Percentiles rank a stretch among this genome's conserved stretches.
Conservation (phyloP, 1,140 invertebrate genomes). For the Panagrolaimus sp. region DNA sequence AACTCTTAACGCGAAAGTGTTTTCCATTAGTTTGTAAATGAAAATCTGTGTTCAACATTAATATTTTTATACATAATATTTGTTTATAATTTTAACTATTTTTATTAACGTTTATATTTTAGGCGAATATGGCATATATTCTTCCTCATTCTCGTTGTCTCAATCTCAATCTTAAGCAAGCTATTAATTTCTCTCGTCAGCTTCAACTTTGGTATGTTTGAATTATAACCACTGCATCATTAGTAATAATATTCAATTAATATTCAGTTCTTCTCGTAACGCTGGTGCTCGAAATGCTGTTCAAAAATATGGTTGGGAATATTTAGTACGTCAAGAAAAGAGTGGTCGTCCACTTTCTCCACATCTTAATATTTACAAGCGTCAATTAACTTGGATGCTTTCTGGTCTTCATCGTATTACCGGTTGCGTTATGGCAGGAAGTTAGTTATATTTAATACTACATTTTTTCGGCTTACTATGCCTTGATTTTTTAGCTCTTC, state of each 20-base stretch:
- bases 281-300: conserved; percentile 45
- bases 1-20: too few relatives aligned
- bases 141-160: background rate
- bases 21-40: too few relatives aligned
- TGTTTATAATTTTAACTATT: too few relatives aligned
- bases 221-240: background rate
- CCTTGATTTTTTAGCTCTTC: too few relatives aligned
- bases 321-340: conserved; percentile 39
- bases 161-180: conserved; percentile 1
- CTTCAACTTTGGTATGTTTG: background rate
- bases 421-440: conserved; percentile 53
- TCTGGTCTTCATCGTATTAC: conserved; percentile 53
- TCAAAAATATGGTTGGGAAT: conserved; percentile 52
- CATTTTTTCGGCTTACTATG: too few relatives aligned
- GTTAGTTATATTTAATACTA: conserved; percentile 17
- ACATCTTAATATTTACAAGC: conserved; percentile 52
- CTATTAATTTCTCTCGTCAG: background rate
- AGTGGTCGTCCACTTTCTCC: conserved; percentile 48
- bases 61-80: too few relatives aligned
- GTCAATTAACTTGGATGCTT: conserved; percentile 53
- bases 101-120: too few relatives aligned
- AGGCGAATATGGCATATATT: too few relatives aligned
- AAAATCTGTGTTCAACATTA: too few relatives aligned
- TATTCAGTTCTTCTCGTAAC: background rate
- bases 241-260: background rate